These are phyloP conservation scores for Cydia amplana DNA, from an alignment of 1,140 invertebrate species.

Conservation along the genomic window DNA sequence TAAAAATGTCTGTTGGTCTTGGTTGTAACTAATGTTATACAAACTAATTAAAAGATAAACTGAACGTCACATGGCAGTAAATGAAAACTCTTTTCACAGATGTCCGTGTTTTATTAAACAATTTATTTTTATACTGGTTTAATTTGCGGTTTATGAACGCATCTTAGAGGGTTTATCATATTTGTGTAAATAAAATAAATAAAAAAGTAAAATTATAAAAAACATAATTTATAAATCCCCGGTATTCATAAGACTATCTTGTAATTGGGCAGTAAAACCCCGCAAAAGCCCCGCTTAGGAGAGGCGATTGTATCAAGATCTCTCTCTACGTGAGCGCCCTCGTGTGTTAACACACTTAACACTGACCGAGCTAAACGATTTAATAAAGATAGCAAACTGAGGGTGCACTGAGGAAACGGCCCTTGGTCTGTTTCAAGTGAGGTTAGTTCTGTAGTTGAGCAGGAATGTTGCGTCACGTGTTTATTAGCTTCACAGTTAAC, in stretches of 20 bases:
- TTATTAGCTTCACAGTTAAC: not conserved
- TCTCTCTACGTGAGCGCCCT: slow-evolving; percentile 20
- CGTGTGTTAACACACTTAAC: slow-evolving; percentile 25
- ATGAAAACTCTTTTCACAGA: no score
- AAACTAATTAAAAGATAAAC: not conserved
- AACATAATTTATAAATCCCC: not conserved
- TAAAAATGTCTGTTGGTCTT: no score
- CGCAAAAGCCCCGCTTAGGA: slow-evolving; percentile 1
- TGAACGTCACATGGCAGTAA: no score
- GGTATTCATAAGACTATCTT: not conserved
- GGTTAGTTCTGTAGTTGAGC: not conserved
- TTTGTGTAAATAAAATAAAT: not conserved
- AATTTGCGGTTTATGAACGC: no score
- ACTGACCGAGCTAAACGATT: slow-evolving; percentile 28
- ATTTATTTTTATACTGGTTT: no score
- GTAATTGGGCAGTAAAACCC: slow-evolving; percentile 14
- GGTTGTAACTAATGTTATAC: not conserved
- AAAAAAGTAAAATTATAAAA: not conserved
- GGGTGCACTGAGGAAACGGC: not conserved
- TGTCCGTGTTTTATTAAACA: not conserved
- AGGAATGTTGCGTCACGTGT: not conserved
- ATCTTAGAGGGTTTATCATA: no score
- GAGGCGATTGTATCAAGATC: slow-evolving; percentile 29
- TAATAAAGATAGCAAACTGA: slow-evolving; percentile 22
- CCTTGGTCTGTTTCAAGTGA: slow-evolving; percentile 3